A percentile compares a stretch with the other conserved stretches of the same genome.
These are phyloP conservation scores for Onychorhynchus coronatus DNA, from an alignment of 2,113 vertebrate genomes.

Conservation along the genomic window DNA sequence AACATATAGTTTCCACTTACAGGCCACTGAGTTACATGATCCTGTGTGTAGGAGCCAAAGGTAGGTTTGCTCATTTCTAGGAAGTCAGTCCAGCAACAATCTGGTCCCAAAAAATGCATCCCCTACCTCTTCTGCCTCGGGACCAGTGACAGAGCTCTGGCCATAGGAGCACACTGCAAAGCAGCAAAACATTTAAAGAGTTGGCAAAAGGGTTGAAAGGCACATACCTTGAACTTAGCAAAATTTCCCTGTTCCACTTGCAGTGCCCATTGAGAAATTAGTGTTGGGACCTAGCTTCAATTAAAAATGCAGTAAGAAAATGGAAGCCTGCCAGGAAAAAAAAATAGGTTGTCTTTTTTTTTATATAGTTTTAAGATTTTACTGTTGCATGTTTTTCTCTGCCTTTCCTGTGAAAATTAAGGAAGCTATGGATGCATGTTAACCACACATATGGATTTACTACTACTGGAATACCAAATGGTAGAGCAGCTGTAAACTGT, in stretches of 20 bases:
- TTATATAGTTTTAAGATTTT: not conserved
- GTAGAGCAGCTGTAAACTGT: constrained; percentile 44
- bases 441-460: not conserved
- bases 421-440: constrained; percentile 45
- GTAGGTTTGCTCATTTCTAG: not conserved
- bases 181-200: constrained; percentile 29
- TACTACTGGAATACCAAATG: constrained; percentile 44
- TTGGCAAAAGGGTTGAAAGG: constrained; percentile 69
- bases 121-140: not conserved
- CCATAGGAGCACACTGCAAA: not conserved
- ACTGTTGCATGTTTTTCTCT: not conserved
- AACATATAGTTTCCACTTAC: not conserved
- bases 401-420: constrained; percentile 43
- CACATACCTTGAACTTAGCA: constrained; percentile 68
- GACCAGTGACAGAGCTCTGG: not conserved
- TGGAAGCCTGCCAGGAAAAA: constrained; percentile 23
- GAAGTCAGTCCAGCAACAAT: not conserved
- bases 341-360: not conserved
- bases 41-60: not conserved
- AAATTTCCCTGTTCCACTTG: constrained; percentile 35
- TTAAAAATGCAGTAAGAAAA: constrained; percentile 52
- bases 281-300: constrained; percentile 29
- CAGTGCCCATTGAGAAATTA: constrained; percentile 4
- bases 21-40: not conserved
- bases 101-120: not conserved